Evolutionary conservation across 2,113 vertebrate genomes (phyloP).

Genomic region (Gallinago paraguaiae): DNA sequence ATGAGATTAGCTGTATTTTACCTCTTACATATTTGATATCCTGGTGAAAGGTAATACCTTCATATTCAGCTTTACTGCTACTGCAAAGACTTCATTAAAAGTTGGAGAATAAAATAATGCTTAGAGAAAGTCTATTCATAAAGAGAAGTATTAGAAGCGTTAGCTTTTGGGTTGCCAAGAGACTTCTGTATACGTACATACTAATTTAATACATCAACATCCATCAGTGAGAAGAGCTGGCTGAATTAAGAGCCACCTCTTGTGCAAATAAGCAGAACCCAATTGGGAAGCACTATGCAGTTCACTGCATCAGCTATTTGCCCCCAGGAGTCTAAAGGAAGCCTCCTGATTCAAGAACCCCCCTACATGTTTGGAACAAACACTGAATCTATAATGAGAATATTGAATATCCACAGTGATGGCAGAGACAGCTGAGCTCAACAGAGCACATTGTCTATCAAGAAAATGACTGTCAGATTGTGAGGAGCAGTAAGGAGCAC

Average conservation of each 20-base stretch:
- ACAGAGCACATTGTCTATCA: not conserved
- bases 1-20: not conserved
- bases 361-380: rapidly evolving
- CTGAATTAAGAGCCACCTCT: not conserved
- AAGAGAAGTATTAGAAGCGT: not conserved
- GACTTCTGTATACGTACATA: rapidly evolving
- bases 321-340: not conserved
- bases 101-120: not conserved
- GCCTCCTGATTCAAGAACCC: not conserved
- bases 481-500: not conserved
- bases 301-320: not conserved
- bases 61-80: not conserved
- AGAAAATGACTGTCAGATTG: not conserved
- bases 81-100: not conserved
- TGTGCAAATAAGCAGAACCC: not conserved
- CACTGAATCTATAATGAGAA: not conserved
- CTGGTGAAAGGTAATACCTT: not conserved
- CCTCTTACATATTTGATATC: not conserved
- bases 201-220: not conserved
- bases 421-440: not conserved
- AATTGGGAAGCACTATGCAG: not conserved
- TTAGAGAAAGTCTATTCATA: not conserved
- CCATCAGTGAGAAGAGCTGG: not conserved
- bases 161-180: not conserved
- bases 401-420: not conserved